Conservation (phyloP, 2,113 vertebrate species). For the Notarius lentiginosus region DNA sequence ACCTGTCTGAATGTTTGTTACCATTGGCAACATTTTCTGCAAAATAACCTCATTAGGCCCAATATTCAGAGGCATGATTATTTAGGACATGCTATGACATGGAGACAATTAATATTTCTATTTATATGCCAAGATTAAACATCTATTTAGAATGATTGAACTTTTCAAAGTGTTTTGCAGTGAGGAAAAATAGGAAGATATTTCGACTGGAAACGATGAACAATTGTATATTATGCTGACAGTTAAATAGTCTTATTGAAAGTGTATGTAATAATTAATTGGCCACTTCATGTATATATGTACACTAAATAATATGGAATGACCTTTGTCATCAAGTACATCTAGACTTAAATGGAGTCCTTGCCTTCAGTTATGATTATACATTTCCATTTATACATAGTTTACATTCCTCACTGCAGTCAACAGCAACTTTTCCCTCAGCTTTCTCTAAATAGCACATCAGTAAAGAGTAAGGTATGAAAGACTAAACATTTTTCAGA, state of each 20-base stretch:
- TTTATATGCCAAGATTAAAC: not conserved
- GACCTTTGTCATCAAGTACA: not conserved
- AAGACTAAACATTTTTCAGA: not conserved
- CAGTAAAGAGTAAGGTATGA: not conserved
- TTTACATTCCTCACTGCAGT: not conserved
- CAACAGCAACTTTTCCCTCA: not conserved
- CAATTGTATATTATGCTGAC: too few species aligned
- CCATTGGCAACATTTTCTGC: constrained; percentile 4
- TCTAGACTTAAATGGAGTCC: not conserved
- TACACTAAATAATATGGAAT: not conserved
- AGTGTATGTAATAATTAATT: not conserved
- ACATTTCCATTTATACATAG: not conserved
- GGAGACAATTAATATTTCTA: constrained; percentile 16
- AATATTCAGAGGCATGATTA: constrained; percentile 12
- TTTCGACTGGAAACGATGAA: not conserved
- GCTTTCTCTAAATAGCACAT: not conserved
- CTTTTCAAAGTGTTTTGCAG: not conserved
- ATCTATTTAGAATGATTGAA: not conserved
- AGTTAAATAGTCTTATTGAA: not conserved
- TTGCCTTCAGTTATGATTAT: not conserved
- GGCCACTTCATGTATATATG: not conserved
- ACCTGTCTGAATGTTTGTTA: constrained; percentile 5
- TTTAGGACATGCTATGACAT: constrained; percentile 5
- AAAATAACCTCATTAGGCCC: constrained; percentile 23
- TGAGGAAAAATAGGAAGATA: not conserved